Evolutionary conservation across 2,797 vertebrate genomes (phyloP), one percentile per base, ranked within the genome.

Genomic region (Mionectes olivaceus): DNA sequence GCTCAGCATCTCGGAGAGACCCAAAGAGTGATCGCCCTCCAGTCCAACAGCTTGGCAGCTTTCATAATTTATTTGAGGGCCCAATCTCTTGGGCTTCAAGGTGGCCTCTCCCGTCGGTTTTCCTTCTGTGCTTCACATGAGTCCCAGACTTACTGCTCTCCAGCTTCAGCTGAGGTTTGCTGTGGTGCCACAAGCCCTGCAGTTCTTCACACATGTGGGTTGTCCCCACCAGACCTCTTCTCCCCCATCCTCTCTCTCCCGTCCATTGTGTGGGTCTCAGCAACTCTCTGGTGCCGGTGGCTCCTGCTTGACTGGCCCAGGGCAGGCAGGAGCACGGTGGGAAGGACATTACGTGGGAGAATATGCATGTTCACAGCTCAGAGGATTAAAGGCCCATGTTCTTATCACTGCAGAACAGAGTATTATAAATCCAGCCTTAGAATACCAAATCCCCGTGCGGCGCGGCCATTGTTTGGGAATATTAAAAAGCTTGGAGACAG

Each of bases 341-440:
- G 95, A 96, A 97, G 97, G 97, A 90, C 97, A 98, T 98, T 98
- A 98, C 87, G 84, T 25, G 53, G 95, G 94, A 97, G 97, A 97
- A 98, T 98, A 98, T 98, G 98, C 97, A 97, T 97, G 97, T 97
- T 98, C 97, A 98, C 98, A 97, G 97, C 97, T 97, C 96, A 69
- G 97, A 97, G 98, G 98, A 98, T 98, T 98, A 98, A 98, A 98
- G 97, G 96, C 97, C 98, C 19, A 1, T 98, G 97, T 98, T 98
- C 98, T 98, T 98, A 98, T 98, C 98, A 91, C 97, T 92, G 94
- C 97, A 96, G 96, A 98, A 97, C 98, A 98, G 98, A 98, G 97
- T 97, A 97, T 97, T 98, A 98, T 98, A 98, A 98, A 98, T 98
- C 98, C 97, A 97, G 97, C 84, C 97, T 98, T 97, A 98, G 97